phyloP scores from a whole-genome alignment of 2,797 vertebrate species.

The Pelochelys cantorii region DNA sequence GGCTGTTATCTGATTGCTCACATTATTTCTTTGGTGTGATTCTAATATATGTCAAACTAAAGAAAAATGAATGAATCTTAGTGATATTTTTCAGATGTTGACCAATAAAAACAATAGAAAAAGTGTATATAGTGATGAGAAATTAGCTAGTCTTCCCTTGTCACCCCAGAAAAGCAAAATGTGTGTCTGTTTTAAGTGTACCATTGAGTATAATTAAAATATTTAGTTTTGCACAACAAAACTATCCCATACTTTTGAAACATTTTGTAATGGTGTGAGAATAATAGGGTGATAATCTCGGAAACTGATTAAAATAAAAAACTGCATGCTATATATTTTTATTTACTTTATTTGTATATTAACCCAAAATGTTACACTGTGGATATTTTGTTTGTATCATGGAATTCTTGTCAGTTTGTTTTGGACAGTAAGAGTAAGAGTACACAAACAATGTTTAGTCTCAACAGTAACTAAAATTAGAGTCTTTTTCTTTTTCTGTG shows the following conservation, averaged over 20 bases:
- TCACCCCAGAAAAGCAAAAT: neutral
- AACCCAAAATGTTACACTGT: neutral
- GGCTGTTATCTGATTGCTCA: conserved; percentile 21
- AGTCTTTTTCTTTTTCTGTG: neutral
- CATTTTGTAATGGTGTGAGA: neutral
- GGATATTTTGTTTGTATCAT: neutral
- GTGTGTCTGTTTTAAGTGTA: neutral
- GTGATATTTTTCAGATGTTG: neutral
- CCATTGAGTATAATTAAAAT: neutral
- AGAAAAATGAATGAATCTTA: conserved; percentile 22
- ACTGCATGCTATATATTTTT: neutral
- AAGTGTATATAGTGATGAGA: neutral
- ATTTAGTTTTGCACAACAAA: neutral
- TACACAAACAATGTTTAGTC: neutral
- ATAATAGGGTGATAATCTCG: neutral
- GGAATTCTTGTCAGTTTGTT: neutral
- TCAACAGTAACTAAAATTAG: neutral
- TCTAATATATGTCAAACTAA: conserved; percentile 30
- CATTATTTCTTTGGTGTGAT: neutral
- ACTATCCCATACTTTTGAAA: neutral
- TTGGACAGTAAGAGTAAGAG: neutral
- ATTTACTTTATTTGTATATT: neutral
- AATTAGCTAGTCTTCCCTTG: neutral
- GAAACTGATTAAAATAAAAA: neutral
- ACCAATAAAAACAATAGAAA: neutral